Base-by-base conservation (phyloP, 2,888 invertebrate species). In the Gymnosoma rotundatum region DNA sequence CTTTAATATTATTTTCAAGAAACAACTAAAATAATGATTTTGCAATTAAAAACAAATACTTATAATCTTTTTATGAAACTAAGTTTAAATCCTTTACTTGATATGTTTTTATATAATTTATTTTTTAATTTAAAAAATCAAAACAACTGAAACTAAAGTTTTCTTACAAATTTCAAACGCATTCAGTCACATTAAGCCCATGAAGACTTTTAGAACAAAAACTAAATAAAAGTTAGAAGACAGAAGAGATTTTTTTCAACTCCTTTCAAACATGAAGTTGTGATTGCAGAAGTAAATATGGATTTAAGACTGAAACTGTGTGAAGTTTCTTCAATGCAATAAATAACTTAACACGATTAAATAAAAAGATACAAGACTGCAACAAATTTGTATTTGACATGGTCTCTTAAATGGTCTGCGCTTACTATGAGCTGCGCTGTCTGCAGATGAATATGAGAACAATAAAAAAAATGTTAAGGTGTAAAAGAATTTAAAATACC, bases 331-430 rank as follows among this genome's bases (percentile, higher is more conserved):
- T 84, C 84, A 81, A 78, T 81, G 84, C 84, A 73, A 84, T 81
- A 84, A 84, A 84, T 84, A 81, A 84, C 78, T 81, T 69, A 84
- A 84, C 80, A 80, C 84, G 84, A 84, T 84, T 84, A 84, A 84
- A 84, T 83, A 83, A 80, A 80, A 79, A 76, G 80, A 80, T 83
- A 78, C 67, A 67, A 83, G 76, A 83, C 83, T 80, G 78, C 80
- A 80, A 80, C 83, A 80, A 83, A 83, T 83, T 83, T 83, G 73
- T 84, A 84, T 84, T 80, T 80, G 81, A 80, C 84, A 84, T 84
- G 84, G 84, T 81, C 78, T 81, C 84, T 84, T 84, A 84, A 84
- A 78, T 84, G 80, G 81, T 48, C 69, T 50, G 63, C 25, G 18
- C 70, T 73, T 52, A 67, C n/a, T 45, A 32, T 18, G 32, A 8